phyloP scores from a whole-genome alignment of 2,797 vertebrate species.

The Galagoides demidoff region DNA sequence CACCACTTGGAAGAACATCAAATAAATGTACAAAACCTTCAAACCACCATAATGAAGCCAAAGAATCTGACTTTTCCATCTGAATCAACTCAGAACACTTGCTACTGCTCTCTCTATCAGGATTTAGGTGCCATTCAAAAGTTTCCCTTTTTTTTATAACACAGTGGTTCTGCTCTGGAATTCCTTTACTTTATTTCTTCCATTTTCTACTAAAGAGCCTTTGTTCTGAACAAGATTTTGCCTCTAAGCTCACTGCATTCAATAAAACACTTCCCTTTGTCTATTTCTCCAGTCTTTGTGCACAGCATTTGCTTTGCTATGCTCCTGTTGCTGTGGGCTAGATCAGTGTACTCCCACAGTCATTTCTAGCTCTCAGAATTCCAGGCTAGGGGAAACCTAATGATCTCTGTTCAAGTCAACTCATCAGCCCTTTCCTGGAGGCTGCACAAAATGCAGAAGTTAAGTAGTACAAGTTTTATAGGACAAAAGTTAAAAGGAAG shows the following conservation, averaged over 20 bases:
- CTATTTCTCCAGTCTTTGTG: not conserved
- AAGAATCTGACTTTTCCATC: not conserved
- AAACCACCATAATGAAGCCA: not conserved
- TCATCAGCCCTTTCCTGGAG: not conserved
- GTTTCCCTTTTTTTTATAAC: not conserved
- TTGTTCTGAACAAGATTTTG: not conserved
- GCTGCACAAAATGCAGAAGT: not conserved
- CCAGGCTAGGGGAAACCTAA: not conserved
- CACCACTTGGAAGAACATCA: not conserved
- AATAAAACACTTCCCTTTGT: not conserved
- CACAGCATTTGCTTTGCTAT: not conserved
- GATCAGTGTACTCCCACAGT: not conserved
- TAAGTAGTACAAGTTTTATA: not conserved
- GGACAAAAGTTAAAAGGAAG: not conserved
- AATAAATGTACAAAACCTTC: not conserved
- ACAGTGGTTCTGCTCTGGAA: not conserved
- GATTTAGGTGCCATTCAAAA: not conserved
- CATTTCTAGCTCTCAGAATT: not conserved
- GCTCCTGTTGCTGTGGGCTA: too few species aligned
- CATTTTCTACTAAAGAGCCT: not conserved
- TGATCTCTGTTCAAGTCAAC: not conserved
- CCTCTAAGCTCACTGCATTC: not conserved
- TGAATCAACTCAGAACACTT: not conserved
- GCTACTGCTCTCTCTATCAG: not conserved
- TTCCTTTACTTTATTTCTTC: not conserved